Percentiles rank a stretch among this genome's conserved stretches.
phyloP scores from a whole-genome alignment of 2,113 vertebrate species.

The Amblyopsis rosae region DNA sequence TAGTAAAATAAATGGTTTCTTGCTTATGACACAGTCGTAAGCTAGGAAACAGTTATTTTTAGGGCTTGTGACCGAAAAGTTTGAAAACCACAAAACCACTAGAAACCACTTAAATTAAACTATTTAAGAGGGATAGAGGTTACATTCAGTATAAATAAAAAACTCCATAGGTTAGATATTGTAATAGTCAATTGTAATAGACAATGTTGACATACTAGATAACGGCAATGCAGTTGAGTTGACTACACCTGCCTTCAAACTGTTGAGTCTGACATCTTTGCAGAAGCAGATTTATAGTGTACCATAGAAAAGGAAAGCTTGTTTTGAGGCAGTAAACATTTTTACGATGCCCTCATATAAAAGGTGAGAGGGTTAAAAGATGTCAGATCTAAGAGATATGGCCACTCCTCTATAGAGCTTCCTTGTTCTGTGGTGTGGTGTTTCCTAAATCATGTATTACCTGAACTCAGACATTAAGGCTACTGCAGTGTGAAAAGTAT shows the following conservation, averaged over 20 bases:
- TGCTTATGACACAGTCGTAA: too few relatives aligned
- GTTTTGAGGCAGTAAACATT: neutral
- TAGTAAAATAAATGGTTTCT: too few relatives aligned
- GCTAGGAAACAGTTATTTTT: too few relatives aligned
- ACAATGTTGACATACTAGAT: slow-evolving; percentile 22
- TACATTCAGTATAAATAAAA: too few relatives aligned
- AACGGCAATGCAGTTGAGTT: neutral
- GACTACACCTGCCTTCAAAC: neutral
- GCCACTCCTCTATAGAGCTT: slow-evolving; percentile 1
- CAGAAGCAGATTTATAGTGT: too few relatives aligned
- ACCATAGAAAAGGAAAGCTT: neutral
- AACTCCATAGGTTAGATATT: too few relatives aligned
- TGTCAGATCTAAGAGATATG: neutral
- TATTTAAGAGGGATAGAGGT: too few relatives aligned
- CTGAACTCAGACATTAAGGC: neutral
- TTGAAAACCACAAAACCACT: too few relatives aligned
- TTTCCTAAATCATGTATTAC: neutral
- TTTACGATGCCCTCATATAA: neutral
- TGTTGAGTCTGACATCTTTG: neutral
- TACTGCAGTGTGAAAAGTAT: neutral
- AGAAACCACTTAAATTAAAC: too few relatives aligned
- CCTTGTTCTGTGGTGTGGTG: neutral
- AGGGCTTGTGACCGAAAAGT: too few relatives aligned
- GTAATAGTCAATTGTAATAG: neutral
- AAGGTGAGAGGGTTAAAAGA: slow-evolving; percentile 3